Base-by-base conservation (phyloP, 2,113 vertebrate genomes). In the Lucifuga dentata region DNA sequence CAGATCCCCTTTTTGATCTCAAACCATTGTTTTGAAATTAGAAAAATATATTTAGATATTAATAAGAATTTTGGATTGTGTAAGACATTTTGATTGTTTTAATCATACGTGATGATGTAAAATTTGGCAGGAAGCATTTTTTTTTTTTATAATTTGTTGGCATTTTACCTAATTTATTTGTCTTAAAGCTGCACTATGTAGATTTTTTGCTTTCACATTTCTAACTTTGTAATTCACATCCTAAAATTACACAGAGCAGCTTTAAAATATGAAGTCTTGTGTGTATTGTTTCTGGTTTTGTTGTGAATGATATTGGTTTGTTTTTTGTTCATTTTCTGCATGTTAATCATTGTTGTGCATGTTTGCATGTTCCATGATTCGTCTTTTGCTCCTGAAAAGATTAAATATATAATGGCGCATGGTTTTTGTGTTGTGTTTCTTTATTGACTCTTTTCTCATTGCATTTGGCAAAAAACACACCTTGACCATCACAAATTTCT, bases 341-440 rank as follows among this genome's bases (percentile, higher is more conserved):
- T 61, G 51, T 53, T 51, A 1, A 44, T 62, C 51, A 49, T 81
- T 36, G 50, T 70, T 74, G 46, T 88, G 76, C 81, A 87, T 85
- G 79, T 60, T 59, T 60, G 68, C 63, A 19, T 51, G 8, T 9
- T 55, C 26, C 7, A 7, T 50, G 20, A 7, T 55, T n/a, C 11
- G 17, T 23, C 32, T 48, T 79, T 69, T 81, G 68, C 26, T 50
- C 16, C 20, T 65, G 16, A 5, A 62, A 48, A 51, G 5, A 84
- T 86, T 80, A 91, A 86, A 88, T 41, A 62, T 4, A 41, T 41
- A 3, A 24, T 39, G 35, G 12, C 4, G 36, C 3, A 7, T 68
- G 15, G 13, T 21, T 23, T 57, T 24, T 45, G 2, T 49, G 43
- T 40, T 13, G 1, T 44, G 19, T 44, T 57, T 51, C 29, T 48